Percentiles rank a stretch among this genome's conserved stretches.
phyloP scores from a whole-genome alignment of 2,797 vertebrate species.

The Xerus rutilus region DNA sequence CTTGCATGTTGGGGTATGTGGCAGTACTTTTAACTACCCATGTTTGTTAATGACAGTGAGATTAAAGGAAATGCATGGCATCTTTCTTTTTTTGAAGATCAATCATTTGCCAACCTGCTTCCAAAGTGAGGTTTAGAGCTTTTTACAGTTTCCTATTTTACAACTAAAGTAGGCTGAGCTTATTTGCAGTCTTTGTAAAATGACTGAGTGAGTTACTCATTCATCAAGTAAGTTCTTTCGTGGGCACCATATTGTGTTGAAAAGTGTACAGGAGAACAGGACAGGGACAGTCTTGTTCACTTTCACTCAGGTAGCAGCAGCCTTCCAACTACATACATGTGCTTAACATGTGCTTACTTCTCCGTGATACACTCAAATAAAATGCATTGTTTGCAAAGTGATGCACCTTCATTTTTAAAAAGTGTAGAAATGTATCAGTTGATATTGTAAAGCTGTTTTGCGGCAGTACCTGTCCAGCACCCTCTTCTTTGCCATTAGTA shows the following conservation, averaged over 20 bases:
- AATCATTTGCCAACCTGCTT: neutral
- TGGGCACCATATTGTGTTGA: neutral
- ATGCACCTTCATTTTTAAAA: neutral
- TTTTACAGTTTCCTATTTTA: slow-evolving; percentile 33
- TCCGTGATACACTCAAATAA: neutral
- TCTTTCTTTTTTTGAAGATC: slow-evolving; percentile 28
- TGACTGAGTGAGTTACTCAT: slow-evolving; percentile 6
- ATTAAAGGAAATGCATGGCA: neutral
- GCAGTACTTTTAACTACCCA: neutral
- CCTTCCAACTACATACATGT: neutral
- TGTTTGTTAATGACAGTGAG: neutral
- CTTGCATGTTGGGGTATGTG: neutral
- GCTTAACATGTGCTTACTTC: neutral
- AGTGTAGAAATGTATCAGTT: neutral
- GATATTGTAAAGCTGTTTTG: neutral
- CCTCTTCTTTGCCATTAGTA: neutral
- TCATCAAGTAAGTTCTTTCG: neutral
- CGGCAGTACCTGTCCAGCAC: neutral
- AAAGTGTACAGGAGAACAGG: neutral
- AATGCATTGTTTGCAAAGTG: neutral
- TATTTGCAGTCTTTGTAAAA: slow-evolving; percentile 39
- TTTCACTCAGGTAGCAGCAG: neutral
- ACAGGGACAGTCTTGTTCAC: neutral
- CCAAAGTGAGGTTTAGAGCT: neutral
- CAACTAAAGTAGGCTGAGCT: neutral